Evolutionary conservation across 2,888 invertebrate species (phyloP).

Genomic region (Nesidiocoris tenuis): DNA sequence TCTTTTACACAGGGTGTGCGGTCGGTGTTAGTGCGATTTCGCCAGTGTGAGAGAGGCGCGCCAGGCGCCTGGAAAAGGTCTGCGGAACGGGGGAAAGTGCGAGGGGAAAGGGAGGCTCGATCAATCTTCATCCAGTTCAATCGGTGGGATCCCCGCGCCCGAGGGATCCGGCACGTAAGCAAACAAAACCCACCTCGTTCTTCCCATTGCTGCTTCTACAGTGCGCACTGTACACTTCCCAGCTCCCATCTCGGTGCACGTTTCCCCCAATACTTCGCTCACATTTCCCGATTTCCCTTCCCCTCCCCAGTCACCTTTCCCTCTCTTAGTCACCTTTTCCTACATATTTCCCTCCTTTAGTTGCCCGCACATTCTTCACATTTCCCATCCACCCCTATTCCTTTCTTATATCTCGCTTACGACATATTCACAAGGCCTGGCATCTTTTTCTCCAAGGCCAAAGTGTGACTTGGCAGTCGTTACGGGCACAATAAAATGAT

Average conservation of each 20-base stretch:
- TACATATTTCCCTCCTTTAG: neutral
- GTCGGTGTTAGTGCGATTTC: neutral
- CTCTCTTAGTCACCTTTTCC: neutral
- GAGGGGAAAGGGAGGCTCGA: conserved; percentile 32
- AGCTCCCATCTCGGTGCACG: neutral
- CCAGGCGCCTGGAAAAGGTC: neutral
- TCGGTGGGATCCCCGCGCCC: conserved; percentile 44
- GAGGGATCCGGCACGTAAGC: conserved; percentile 44
- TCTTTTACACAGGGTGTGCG: neutral
- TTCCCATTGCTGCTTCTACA: neutral
- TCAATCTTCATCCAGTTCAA: conserved; percentile 45
- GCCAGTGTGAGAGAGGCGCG: neutral
- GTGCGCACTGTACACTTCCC: neutral
- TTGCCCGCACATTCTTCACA: neutral
- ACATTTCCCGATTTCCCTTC: neutral
- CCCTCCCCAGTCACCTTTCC: neutral
- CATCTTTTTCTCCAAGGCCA: neutral
- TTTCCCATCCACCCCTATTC: neutral
- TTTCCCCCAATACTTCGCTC: neutral
- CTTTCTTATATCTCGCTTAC: neutral
- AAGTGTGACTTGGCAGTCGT: neutral
- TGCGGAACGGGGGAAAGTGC: neutral
- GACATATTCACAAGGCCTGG: neutral
- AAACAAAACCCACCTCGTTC: conserved; percentile 40
- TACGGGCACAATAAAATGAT: neutral